A percentile compares a stretch with the other conserved stretches of the same genome.
Conservation (phyloP, 2,888 invertebrate genomes). For the Platycheirus albimanus region DNA sequence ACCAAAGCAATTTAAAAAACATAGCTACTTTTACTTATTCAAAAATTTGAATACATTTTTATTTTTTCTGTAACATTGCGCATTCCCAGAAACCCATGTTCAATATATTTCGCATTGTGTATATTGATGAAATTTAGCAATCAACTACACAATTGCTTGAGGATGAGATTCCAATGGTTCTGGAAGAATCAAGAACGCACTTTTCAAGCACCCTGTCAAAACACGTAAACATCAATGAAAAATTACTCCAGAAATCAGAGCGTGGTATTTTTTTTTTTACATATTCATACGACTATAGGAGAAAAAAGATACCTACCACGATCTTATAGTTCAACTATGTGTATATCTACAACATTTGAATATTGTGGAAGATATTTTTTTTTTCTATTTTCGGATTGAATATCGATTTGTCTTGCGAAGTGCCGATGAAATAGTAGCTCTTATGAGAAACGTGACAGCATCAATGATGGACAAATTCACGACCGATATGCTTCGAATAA, state of each 20-base stretch:
- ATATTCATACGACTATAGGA: too few relatives aligned
- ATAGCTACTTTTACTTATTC: constrained; percentile 41
- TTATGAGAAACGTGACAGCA: constrained; percentile 71
- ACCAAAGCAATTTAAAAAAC: constrained; percentile 21
- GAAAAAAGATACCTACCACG: not conserved
- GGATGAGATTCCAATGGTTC: constrained; percentile 60
- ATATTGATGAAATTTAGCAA: constrained; percentile 57
- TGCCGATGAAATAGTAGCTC: constrained; percentile 69
- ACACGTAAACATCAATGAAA: constrained; percentile 79
- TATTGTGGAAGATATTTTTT: not conserved
- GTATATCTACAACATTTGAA: not conserved
- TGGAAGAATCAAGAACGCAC: constrained; percentile 49
- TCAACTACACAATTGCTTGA: constrained; percentile 60
- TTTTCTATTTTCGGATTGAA: constrained; percentile 64
- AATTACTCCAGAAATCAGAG: constrained; percentile 16
- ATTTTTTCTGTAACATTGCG: constrained; percentile 36
- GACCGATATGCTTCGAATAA: constrained; percentile 75
- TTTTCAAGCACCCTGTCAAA: constrained; percentile 80
- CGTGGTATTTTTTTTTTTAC: not conserved
- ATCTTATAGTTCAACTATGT: constrained; percentile 3
- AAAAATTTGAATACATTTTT: constrained; percentile 30
- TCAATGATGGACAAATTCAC: constrained; percentile 79
- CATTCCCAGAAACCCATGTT: constrained; percentile 2
- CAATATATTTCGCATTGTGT: constrained; percentile 48
- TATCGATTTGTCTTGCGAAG: constrained; percentile 72